A percentile compares a stretch with the other conserved stretches of the same genome.
These are phyloP conservation scores for Coptotermes formosanus DNA, from an alignment of 1,140 invertebrate genomes.

Conservation along the genomic window DNA sequence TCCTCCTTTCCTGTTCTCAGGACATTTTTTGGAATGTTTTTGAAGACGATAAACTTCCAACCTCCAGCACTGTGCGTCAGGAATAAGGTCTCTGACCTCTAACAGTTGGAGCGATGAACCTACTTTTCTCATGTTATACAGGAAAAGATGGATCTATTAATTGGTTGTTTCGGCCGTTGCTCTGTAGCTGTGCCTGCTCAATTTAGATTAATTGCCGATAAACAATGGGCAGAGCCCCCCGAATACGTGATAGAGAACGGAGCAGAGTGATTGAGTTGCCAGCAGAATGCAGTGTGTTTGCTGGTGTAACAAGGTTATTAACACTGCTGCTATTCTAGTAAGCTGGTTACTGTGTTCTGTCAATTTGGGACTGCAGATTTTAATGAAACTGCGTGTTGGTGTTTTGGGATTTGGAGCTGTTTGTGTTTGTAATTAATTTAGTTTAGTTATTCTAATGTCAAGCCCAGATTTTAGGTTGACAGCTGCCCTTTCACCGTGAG, in stretches of 20 bases:
- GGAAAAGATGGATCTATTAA: slow-evolving; percentile 17
- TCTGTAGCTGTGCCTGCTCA: background rate
- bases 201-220: slow-evolving; percentile 17
- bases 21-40: no score
- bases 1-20: no score
- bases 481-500: no score
- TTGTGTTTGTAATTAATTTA: no score
- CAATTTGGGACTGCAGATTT: background rate
- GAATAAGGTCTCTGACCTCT: background rate
- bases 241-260: background rate
- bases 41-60: no score
- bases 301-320: background rate
- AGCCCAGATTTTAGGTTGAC: no score
- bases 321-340: background rate
- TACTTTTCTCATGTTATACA: background rate
- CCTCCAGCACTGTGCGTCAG: background rate
- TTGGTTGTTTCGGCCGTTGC: background rate
- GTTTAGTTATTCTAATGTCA: background rate
- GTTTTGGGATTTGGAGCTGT: background rate
- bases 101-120: background rate
- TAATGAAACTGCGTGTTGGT: background rate
- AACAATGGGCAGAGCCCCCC: background rate
- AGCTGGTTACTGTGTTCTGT: background rate
- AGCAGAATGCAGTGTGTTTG: background rate
- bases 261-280: background rate